Base-by-base conservation (phyloP, 2,888 invertebrate genomes). In the Kryphioiulus occultus region DNA sequence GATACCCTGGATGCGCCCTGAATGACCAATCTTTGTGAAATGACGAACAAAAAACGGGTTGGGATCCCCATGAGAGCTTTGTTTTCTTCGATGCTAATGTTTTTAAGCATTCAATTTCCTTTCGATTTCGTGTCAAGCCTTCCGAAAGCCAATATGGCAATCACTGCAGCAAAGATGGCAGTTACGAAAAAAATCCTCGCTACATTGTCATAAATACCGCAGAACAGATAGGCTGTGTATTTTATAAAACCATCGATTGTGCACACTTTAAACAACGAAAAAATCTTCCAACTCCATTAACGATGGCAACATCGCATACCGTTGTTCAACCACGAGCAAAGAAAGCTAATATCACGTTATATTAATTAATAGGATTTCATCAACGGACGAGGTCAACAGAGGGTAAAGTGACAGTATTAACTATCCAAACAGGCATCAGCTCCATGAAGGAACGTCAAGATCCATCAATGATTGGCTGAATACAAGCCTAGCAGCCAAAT, bases 381-480 rank as follows among this genome's bases (percentile, higher is more conserved):
- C 39, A 39, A 39, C 12, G 17, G 47, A 17, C 2, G 47, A 39
- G 39, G 39, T 39, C 39, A 39, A 39, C 9, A 3, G 5, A 39
- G 3, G 9, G 39, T 39, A 47, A 47, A 47, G 47, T 47, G 47
- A 47, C 47, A 47, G 22, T 5, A 42, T 9, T 59, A 59, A n/a
- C 68, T 26, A 68, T n/a, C 22, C 68, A 68, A 68, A 26, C 68
- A 7, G 68, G 26, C 9, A 39, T 39, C 3, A 39, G 9, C 12
- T 4, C 22, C 10, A 26, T 26, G 68, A 26, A 68, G 68, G 22
- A n/a, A 68, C 26, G 68, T 68, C 68, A 68, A 26, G 26, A 68
- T 68, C 26, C 68, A 26, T 68, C 68, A 26, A 68, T 68, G 68
- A 68, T 68, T 68, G 22, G 68, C 68, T 26, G 68, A 68, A 68